Conservation (phyloP, 2,113 vertebrate genomes). For the Etheostoma cragini region DNA sequence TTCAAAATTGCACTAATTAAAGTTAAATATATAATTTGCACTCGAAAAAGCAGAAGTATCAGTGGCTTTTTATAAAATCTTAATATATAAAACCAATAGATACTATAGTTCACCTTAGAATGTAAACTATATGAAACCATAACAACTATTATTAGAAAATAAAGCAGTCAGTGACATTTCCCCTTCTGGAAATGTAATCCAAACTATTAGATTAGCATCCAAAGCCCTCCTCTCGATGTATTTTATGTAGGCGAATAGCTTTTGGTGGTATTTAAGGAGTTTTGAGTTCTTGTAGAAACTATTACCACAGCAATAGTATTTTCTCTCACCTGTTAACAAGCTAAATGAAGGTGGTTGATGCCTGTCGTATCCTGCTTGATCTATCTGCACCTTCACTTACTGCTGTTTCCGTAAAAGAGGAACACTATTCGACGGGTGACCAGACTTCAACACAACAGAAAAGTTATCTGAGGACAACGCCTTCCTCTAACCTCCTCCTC, state of each 20-base stretch:
- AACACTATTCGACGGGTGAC: too few species aligned
- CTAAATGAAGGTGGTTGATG: not conserved
- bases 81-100: too few species aligned
- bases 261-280: not conserved
- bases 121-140: not conserved
- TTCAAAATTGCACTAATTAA: too few species aligned
- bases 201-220: not conserved
- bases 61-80: too few species aligned
- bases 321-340: conserved; percentile 30
- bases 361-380: not conserved
- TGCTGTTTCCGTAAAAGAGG: not conserved
- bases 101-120: not conserved
- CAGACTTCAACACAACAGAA: not conserved
- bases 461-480: not conserved
- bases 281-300: not conserved
- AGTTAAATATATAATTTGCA: too few species aligned
- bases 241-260: not conserved
- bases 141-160: not conserved
- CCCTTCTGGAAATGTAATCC: not conserved
- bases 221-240: not conserved
- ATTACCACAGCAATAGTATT: not conserved
- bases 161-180: not conserved
- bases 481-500: not conserved
- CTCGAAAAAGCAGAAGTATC: too few species aligned
- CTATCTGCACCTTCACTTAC: not conserved